Conservation (phyloP, 2,797 vertebrate species). For the Urocyon cinereoargenteus region DNA sequence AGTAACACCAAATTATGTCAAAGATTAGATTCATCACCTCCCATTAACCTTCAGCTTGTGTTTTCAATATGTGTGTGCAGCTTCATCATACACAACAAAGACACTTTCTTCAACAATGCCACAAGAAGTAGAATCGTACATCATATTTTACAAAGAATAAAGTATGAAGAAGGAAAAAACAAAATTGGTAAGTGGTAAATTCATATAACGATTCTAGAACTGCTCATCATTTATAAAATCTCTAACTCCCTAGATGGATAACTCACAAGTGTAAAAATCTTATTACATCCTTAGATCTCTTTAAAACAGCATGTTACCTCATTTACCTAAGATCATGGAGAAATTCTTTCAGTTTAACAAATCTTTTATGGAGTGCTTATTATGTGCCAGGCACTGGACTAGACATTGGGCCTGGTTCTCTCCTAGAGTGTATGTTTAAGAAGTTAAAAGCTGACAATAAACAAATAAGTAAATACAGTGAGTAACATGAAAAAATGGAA, state of each 20-base stretch:
- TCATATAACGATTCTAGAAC: neutral
- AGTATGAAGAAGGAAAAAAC: conserved; percentile 97
- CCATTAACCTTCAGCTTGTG: conserved; percentile 62
- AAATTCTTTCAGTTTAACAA: neutral
- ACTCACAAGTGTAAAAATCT: conserved; percentile 13
- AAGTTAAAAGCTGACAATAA: neutral
- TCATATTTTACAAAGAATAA: conserved; percentile 96
- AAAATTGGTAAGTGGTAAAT: conserved; percentile 93
- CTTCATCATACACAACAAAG: conserved; percentile 98
- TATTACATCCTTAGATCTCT: conserved; percentile 52
- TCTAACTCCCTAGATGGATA: neutral
- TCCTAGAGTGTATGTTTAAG: neutral
- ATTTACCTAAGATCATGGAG: neutral
- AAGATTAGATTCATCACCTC: neutral
- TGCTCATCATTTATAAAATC: neutral
- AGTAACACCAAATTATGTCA: neutral
- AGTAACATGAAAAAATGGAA: neutral
- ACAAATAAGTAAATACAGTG: neutral
- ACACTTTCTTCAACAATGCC: conserved; percentile 97
- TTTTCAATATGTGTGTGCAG: conserved; percentile 85
- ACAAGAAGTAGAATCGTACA: conserved; percentile 96
- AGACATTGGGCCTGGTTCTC: neutral
- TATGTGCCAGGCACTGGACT: neutral
- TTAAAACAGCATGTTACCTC: neutral
- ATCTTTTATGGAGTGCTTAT: neutral